Base-by-base conservation (phyloP, 2,113 vertebrate species). In the Origma solitaria region DNA sequence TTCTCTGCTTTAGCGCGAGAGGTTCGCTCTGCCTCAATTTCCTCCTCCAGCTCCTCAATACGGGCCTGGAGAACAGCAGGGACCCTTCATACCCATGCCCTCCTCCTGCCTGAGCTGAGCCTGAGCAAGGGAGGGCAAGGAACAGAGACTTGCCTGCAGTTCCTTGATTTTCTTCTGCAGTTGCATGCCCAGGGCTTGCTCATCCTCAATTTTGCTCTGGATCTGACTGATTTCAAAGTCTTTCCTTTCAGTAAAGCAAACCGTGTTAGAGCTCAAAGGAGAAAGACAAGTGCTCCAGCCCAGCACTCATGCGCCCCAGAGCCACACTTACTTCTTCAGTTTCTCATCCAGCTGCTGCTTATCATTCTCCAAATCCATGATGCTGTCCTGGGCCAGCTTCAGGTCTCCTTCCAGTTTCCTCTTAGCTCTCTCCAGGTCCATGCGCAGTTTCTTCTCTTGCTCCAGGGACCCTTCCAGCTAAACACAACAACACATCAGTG, bases 161-260 rank as follows among this genome's bases (percentile, higher is more conserved):
- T 98, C 98, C 77, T 98, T 98, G 56, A 98, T 98, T 88, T 97
- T 98, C 96, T 98, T 98, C 45, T 98, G 98, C 7, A 98, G 95
- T 30, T 79, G 90, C 5, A 60, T 35, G 24, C 19, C 79, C 45
- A 82, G 30, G 12, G 12, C 6, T n/a, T 82, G 79, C 35, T 82
- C 79, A 8, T 82, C 79, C 44, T 82, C 79, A 0, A 35, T 82
- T n/a, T 18, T 82, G 12, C 57, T 95, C 94, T 98, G 98, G 69
- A 98, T 92, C 54, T 97, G 96, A 91, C 95, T 98, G 89, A 98
- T 96, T 96, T 98, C 98, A 98, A 82, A 28, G 38, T 83, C 81
- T 84, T 84, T 84, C 69, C 82, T 84, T 47, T 56, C 50, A 8
- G 23, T 66, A 56, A 49, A 90, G 28, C 18, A 72, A 19, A 49